phyloP scores from a whole-genome alignment of 2,888 invertebrate species.

The Sminthurides aquaticus region DNA sequence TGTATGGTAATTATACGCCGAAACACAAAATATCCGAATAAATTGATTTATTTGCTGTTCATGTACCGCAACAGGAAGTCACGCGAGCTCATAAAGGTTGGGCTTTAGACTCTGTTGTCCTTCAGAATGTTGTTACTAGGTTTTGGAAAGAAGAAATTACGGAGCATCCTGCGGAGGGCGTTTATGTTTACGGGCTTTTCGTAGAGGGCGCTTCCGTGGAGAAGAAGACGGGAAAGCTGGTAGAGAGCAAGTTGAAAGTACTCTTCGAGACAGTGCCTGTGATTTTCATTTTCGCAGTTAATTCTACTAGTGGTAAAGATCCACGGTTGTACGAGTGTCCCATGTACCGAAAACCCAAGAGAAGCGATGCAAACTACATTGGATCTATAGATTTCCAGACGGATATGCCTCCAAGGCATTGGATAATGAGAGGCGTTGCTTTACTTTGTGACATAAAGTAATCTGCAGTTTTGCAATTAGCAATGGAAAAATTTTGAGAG shows the following conservation, averaged over 20 bases:
- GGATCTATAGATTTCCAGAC: conserved; percentile 91
- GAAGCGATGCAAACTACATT: conserved; percentile 91
- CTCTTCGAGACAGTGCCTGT: conserved; percentile 94
- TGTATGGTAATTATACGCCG: not conserved
- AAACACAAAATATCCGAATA: not conserved
- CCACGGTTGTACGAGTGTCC: conserved; percentile 90
- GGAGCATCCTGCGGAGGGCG: conserved; percentile 79
- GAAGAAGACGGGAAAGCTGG: conserved; percentile 74
- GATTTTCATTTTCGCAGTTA: conserved; percentile 90
- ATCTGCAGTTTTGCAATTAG: too few species aligned
- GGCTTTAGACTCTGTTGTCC: conserved; percentile 90
- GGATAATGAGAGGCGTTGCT: conserved; percentile 93
- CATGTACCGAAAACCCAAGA: conserved; percentile 87
- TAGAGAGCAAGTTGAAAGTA: conserved; percentile 83
- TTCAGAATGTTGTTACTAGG: conserved; percentile 85
- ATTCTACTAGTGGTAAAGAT: conserved; percentile 85
- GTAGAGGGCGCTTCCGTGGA: conserved; percentile 90
- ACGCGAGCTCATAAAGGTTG: conserved; percentile 93
- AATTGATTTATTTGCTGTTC: not conserved
- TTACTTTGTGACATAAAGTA: conserved; percentile 92
- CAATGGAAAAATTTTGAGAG: too few species aligned
- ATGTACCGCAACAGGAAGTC: conserved; percentile 62
- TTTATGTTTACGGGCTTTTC: conserved; percentile 82
- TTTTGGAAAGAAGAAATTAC: conserved; percentile 72
- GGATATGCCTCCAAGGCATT: conserved; percentile 84